Evolutionary conservation across 2,888 invertebrate genomes (phyloP).

Genomic region (Caenorhabditis sp.): DNA sequence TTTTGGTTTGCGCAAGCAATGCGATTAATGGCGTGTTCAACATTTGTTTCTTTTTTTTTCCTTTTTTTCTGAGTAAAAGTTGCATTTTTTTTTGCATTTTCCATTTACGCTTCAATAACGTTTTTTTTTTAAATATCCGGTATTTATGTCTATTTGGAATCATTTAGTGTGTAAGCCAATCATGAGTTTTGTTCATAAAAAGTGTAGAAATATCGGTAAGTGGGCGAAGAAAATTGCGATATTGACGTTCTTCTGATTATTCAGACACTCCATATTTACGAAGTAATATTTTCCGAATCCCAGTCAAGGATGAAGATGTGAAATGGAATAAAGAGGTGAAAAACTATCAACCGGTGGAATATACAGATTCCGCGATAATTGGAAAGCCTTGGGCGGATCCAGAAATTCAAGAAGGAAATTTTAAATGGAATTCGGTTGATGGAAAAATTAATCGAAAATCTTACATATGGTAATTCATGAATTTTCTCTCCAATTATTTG

Average conservation of each 20-base stretch:
- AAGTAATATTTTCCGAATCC: constrained; percentile 46
- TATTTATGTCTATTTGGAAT: constrained; percentile 46
- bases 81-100: no score
- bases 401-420: constrained; percentile 69
- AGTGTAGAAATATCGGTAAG: constrained; percentile 58
- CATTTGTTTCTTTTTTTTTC: no score
- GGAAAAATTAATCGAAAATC: constrained; percentile 82
- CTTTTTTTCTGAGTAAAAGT: no score
- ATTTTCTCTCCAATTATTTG: no score
- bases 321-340: constrained; percentile 56
- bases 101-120: no score
- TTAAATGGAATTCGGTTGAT: constrained; percentile 81
- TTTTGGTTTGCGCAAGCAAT: no score
- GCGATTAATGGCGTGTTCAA: no score
- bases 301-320: constrained; percentile 62
- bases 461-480: constrained; percentile 75
- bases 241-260: not conserved
- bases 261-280: constrained; percentile 59
- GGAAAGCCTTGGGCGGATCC: constrained; percentile 81
- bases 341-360: constrained; percentile 81
- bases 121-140: no score
- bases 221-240: not conserved
- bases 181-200: constrained; percentile 53
- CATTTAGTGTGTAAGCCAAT: constrained; percentile 44
- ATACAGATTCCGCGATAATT: constrained; percentile 78